Conservation (phyloP, 2,113 vertebrate species). For the Melospiza georgiana region DNA sequence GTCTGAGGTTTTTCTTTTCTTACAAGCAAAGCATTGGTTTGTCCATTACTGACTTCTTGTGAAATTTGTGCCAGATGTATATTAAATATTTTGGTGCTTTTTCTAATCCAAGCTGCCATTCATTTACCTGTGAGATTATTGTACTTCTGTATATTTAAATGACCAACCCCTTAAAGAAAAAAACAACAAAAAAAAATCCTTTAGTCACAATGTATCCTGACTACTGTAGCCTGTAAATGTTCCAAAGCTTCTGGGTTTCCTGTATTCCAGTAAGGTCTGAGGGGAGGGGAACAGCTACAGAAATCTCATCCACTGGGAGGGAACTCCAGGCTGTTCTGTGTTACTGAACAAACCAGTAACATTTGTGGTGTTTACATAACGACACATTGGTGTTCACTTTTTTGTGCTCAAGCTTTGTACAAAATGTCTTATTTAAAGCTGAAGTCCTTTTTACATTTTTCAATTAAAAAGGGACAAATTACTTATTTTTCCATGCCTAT, state of each 20-base stretch:
- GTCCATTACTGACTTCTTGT: conserved; percentile 65
- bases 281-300: conserved; percentile 21
- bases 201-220: conserved; percentile 30
- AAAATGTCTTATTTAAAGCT: conserved; percentile 68
- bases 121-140: conserved; percentile 56
- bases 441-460: conserved; percentile 69
- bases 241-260: conserved; percentile 52
- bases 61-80: conserved; percentile 72
- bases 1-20: conserved; percentile 45
- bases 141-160: conserved; percentile 59
- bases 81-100: conserved; percentile 76
- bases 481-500: conserved; percentile 62
- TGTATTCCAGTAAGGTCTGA: conserved; percentile 37
- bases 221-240: conserved; percentile 57
- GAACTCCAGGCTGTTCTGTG: not conserved
- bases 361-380: conserved; percentile 59
- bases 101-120: conserved; percentile 67
- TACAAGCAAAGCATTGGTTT: conserved; percentile 57
- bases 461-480: conserved; percentile 67
- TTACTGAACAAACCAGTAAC: conserved; percentile 34
- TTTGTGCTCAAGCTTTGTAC: conserved; percentile 67
- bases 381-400: conserved; percentile 53
- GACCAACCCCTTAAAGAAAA: conserved; percentile 16
- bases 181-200: not conserved
- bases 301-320: not conserved